A percentile compares a stretch with the other conserved stretches of the same genome.
Evolutionary conservation across 2,113 vertebrate species (phyloP).

Genomic region (Onychostoma macrolepis): DNA sequence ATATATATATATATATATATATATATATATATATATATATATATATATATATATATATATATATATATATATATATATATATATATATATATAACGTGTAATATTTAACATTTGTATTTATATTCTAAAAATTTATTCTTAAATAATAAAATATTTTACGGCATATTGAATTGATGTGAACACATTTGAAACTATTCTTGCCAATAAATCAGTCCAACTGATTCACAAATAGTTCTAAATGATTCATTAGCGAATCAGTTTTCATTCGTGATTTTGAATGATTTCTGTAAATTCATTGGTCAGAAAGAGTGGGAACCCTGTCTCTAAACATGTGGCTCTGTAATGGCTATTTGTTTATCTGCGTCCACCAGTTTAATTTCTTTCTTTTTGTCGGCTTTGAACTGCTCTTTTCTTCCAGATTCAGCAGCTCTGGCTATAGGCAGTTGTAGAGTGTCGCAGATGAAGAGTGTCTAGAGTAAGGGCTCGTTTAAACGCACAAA

Average conservation of each 20-base stretch:
- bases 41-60: not conserved
- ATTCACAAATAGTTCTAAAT: not conserved
- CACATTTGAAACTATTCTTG: not conserved
- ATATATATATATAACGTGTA: not conserved
- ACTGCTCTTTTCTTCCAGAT: slow-evolving; percentile 73
- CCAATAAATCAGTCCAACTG: not conserved
- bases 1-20: too few relatives aligned
- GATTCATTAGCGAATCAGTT: not conserved
- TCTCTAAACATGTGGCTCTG: slow-evolving; percentile 33
- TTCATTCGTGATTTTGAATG: not conserved
- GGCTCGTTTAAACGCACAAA: slow-evolving; percentile 57
- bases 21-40: too few relatives aligned
- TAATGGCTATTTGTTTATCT: slow-evolving; percentile 4
- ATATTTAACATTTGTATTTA: not conserved
- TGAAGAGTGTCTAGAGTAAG: slow-evolving; percentile 75
- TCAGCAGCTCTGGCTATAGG: slow-evolving; percentile 71
- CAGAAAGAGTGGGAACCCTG: slow-evolving; percentile 28
- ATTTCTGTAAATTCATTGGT: not conserved
- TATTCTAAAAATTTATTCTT: not conserved
- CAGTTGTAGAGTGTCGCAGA: slow-evolving; percentile 72
- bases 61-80: too few relatives aligned
- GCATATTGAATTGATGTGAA: not conserved
- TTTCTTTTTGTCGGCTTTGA: slow-evolving; percentile 50
- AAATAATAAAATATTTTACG: not conserved
- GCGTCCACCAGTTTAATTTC: not conserved